A percentile compares a stretch with the other conserved stretches of the same genome.
Evolutionary conservation across 2,888 invertebrate species (phyloP).

Genomic region (Allophyes oxyacanthae): DNA sequence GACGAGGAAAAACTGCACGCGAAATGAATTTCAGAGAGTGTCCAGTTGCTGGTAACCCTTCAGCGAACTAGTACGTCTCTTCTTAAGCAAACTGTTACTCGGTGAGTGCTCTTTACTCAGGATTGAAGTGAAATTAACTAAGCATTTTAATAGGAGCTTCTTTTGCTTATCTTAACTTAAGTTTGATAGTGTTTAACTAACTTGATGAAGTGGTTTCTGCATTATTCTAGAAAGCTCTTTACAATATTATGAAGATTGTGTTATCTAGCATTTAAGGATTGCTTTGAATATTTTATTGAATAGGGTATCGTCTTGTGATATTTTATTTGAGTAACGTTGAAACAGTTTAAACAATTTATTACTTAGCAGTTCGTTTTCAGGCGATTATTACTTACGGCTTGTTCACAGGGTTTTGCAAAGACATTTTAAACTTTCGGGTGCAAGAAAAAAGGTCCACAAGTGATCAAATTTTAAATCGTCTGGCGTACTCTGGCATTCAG

Average conservation of each 20-base stretch:
- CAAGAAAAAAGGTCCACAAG: too few species aligned
- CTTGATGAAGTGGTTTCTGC: conserved; percentile 39
- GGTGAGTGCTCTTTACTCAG: conserved; percentile 49
- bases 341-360: too few species aligned
- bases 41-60: conserved; percentile 59
- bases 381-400: too few species aligned
- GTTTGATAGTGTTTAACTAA: conserved; percentile 48
- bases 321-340: not conserved
- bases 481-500: too few species aligned
- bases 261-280: conserved; percentile 10
- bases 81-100: conserved; percentile 37
- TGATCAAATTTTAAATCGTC: too few species aligned
- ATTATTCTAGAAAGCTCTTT: conserved; percentile 31
- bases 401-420: too few species aligned
- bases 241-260: conserved; percentile 19
- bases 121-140: conserved; percentile 48
- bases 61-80: conserved; percentile 48
- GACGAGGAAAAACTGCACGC: conserved; percentile 66
- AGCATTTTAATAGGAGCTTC: conserved; percentile 42
- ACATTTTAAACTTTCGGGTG: too few species aligned
- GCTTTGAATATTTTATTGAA: conserved; percentile 26
- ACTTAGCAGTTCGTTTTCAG: too few species aligned
- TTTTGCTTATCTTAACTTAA: conserved; percentile 38
- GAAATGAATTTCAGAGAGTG: conserved; percentile 52
- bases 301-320: not conserved